Base-by-base conservation (phyloP, 2,888 invertebrate species). In the Melanotus villosus region DNA sequence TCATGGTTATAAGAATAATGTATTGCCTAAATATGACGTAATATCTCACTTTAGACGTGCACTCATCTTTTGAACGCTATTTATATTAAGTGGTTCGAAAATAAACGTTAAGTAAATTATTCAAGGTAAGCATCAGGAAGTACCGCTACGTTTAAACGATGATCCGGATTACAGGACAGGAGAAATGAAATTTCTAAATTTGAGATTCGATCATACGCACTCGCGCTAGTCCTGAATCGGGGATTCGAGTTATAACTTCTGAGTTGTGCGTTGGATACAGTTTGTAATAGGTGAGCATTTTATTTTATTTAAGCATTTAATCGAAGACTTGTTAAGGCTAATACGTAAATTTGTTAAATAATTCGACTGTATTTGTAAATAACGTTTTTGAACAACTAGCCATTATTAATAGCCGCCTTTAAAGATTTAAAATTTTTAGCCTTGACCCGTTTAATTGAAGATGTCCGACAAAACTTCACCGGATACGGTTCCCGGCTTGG, bases 401-500 rank as follows among this genome's bases (percentile, higher is more conserved):
- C n/a, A n/a, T n/a, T n/a, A n/a, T n/a, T n/a, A n/a, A n/a, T 16
- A 9, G 41, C 9, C 9, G 9, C 7, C 3, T 41, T 14, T 41
- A 9, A 16, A 16, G 9, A 16, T 16, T 41, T 16, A 6, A 41
- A 41, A 41, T 16, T 18, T 41, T 41, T 16, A 16, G 16, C 16
- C 41, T 41, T 34, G 34, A 12, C 34, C 43, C 9, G 14, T 26
- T 57, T 65, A 45, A 18, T 34, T 36, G 16, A 74, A 71, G 68
- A 84, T 84, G 84, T 80, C 83, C 12, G 84, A 84, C 70, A 77
- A 77, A 73, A 82, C 83, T 67, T 59, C 68, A n/a, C 75, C 82
- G 1, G 91, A 92, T 78, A 89, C 90, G 0, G 92, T 93, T 38
- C 90, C 91, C 3, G 92, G 92, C 0, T 86, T 93, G 21, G 92